Conservation (phyloP, 2,888 invertebrate genomes). For the Tenthredo notha region DNA sequence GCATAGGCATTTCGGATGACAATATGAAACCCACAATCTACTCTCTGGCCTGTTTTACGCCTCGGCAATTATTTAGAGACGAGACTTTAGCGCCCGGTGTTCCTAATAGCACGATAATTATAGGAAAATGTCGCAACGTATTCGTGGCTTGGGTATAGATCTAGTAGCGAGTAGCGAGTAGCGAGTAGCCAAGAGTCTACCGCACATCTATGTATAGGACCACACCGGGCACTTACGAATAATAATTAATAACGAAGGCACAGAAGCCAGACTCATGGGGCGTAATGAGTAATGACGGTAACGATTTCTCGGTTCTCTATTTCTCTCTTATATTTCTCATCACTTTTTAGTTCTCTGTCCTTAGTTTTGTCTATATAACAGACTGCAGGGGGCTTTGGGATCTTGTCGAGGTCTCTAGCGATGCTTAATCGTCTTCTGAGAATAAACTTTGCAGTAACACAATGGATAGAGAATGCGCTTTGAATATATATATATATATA, state of each 20-base stretch:
- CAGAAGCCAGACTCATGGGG: constrained; percentile 55
- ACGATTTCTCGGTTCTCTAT: constrained; percentile 48
- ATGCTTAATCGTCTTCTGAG: constrained; percentile 28
- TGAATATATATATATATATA: not conserved
- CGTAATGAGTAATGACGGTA: constrained; percentile 56
- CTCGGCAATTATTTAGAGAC: constrained; percentile 39
- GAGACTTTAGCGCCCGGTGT: constrained; percentile 54
- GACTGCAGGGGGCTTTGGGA: not conserved
- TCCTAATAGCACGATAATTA: constrained; percentile 62
- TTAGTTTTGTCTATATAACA: constrained; percentile 25
- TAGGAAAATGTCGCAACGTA: constrained; percentile 59
- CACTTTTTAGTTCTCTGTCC: constrained; percentile 10
- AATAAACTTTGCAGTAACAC: constrained; percentile 30
- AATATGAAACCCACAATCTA: not conserved
- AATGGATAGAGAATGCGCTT: constrained; percentile 25
- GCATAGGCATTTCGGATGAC: not conserved
- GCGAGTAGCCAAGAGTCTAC: not conserved
- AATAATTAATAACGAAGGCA: constrained; percentile 55
- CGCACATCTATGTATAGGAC: not conserved
- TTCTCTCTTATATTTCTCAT: not conserved
- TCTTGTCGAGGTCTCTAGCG: not conserved
- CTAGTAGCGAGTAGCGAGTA: not conserved
- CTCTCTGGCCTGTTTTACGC: not conserved
- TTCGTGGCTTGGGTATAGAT: not conserved
- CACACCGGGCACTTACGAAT: constrained; percentile 24